A percentile compares a stretch with the other conserved stretches of the same genome.
Conservation (phyloP, 2,888 invertebrate species). For the Sinelater perroti region DNA sequence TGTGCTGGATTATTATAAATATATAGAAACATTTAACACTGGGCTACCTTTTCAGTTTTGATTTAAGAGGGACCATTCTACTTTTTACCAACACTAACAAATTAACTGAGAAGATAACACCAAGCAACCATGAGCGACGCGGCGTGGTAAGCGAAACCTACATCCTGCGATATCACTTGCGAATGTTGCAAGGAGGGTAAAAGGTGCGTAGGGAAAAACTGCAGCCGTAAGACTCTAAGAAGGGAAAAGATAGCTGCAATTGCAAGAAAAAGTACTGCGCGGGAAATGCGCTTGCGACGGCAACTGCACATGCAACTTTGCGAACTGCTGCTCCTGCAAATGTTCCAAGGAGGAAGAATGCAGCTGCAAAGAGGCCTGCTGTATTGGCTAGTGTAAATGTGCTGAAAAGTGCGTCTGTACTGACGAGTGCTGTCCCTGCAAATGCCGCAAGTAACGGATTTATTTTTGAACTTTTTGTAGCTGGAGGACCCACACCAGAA, state of each 20-base stretch:
- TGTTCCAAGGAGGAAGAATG: constrained; percentile 23
- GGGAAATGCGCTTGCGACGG: constrained; percentile 27
- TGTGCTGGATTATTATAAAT: no score
- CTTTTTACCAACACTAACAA: no score
- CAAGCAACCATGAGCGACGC: no score
- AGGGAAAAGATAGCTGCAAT: constrained; percentile 17
- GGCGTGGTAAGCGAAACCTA: constrained; percentile 7
- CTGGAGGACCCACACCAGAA: no score
- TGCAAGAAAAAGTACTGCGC: constrained; percentile 12
- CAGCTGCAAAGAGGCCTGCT: not conserved
- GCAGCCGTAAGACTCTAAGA: constrained; percentile 22
- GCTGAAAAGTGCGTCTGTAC: constrained; percentile 7
- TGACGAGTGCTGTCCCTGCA: constrained; percentile 1
- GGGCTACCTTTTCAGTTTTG: no score
- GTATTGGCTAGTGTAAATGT: constrained; percentile 6
- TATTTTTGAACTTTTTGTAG: no score
- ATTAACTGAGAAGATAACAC: no score
- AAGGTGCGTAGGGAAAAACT: constrained; percentile 8
- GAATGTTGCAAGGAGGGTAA: not conserved
- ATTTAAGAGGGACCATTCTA: no score
- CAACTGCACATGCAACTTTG: constrained; percentile 16
- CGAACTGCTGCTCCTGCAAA: constrained; percentile 18
- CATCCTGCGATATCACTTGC: not conserved
- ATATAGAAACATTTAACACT: no score
- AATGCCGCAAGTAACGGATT: no score